A percentile compares a stretch with the other conserved stretches of the same genome.
Conservation (phyloP, 1,140 invertebrate species). For the Orius laevigatus region DNA sequence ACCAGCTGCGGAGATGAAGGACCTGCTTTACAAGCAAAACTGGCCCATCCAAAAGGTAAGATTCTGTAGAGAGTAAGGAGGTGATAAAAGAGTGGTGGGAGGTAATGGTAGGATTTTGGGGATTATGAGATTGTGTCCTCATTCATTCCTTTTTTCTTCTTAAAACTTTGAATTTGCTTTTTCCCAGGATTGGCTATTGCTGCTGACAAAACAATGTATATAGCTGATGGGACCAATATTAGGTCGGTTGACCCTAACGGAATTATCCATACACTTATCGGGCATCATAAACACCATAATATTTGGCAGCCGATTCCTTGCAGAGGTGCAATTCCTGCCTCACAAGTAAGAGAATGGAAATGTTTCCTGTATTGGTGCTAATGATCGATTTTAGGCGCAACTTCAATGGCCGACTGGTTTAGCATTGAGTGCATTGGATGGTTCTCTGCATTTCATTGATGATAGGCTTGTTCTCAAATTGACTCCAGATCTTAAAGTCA, state of each 20-base stretch:
- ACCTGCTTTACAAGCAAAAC: constrained; percentile 69
- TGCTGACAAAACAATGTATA: constrained; percentile 81
- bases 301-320: constrained; percentile 82
- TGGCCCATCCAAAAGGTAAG: constrained; percentile 88
- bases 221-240: constrained; percentile 87
- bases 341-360: constrained; percentile 27
- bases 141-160: too few species aligned
- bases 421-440: constrained; percentile 82
- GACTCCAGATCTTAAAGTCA: constrained; percentile 76
- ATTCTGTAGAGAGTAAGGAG: too few species aligned
- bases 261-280: constrained; percentile 87
- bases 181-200: constrained; percentile 64
- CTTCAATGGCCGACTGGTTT: constrained; percentile 91
- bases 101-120: too few species aligned
- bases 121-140: too few species aligned
- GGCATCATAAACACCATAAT: constrained; percentile 79
- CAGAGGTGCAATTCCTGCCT: constrained; percentile 56
- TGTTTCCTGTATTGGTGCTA: not conserved
- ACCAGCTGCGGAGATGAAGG: constrained; percentile 86
- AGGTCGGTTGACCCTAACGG: constrained; percentile 76
- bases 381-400: constrained; percentile 46
- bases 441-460: constrained; percentile 86
- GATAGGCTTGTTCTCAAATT: constrained; percentile 83
- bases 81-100: too few species aligned
- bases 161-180: not conserved